Evolutionary conservation across 2,888 invertebrate genomes (phyloP), one percentile per base, ranked within the genome.

Genomic region (Drepana falcataria): DNA sequence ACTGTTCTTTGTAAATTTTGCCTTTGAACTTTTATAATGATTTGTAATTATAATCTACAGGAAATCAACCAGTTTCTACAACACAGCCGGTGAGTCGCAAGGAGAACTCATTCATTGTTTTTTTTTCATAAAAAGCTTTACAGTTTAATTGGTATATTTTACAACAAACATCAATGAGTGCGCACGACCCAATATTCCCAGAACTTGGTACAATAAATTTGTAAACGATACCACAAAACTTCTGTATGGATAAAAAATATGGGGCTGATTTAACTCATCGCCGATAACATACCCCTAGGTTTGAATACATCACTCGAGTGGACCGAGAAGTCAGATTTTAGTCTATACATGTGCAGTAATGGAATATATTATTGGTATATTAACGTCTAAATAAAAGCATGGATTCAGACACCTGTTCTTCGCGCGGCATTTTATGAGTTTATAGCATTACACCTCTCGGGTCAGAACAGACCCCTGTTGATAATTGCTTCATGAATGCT

Each of bases 151-250:
- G 80, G 73, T 69, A 63, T 62, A 63, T 76, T 68, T 77, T 75
- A 81, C 73, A 77, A 79, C 74, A 78, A 81, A 79, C 77, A 77
- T 83, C 79, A 85, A 85, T 82, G 83, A 83, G 77, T 65, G 71
- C 73, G 73, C 76, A 79, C 71, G 73, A 77, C 76, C 77, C 75
- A 71, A 72, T 71, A 65, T 90, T 90, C 88, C 66, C 71, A 83
- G 90, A 88, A 88, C 73, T 77, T 69, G 65, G 67, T 69, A 72
- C 78, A 82, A 82, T 89, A 88, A 90, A 89, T 83, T 80, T 88
- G 87, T 90, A 88, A 87, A 83, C 79, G 82, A 79, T 83, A 82
- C 86, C 86, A 83, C 85, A 84, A 81, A 85, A 90, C 90, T 90
- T 84, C 90, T 90, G 90, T 87, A 71, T 72, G 63, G 69, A 72